Evolutionary conservation across 2,797 vertebrate genomes (phyloP), one percentile per base, ranked within the genome.

Genomic region (Loris lydekkerianus): DNA sequence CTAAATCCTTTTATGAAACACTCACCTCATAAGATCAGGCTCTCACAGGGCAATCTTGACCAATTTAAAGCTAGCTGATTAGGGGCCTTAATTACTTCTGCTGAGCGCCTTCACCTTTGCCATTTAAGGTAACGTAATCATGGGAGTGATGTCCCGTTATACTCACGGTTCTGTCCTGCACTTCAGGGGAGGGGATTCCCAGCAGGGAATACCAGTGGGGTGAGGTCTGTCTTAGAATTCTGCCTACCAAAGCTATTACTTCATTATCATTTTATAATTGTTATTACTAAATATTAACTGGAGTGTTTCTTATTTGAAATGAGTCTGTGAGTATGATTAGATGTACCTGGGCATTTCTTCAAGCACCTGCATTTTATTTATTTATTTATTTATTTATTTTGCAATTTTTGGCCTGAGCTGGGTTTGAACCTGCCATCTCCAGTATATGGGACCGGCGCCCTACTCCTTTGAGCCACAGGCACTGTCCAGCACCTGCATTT

Each of bases 21-120:
- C 46, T 83, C 29, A 43, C 29, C 40, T 96, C 58, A 37, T 96
- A 87, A 93, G 31, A 31, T 85, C 31, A 76, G 11, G 0, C 9
- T 58, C n/a, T 88, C 46, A 61, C 43, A n/a, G 46, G 31, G 80
- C 72, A 81, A 87, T 60, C n/a, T 85, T 84, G 76, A 91, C 65
- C 94, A 92, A 82, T 23, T 82, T 77, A 89, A 91, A 95, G 11
- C 13, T 85, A 80, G 37, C 49, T 86, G 70, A 67, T 89, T 95
- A 81, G 67, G 43, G 56, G 56, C 37, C 17, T 83, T 91, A 94
- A 75, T 83, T 89, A 84, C 9, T 70, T 10, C 56, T 94, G 21
- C 29, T 88, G 67, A 81, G 73, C 49, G 49, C 25, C 80, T 87
- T 89, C 60, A 29, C 7, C 10, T 89, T 95, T 11, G 31, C 49